Evolutionary conservation across 2,113 vertebrate species (phyloP).

Genomic region (Oxyura jamaicensis): DNA sequence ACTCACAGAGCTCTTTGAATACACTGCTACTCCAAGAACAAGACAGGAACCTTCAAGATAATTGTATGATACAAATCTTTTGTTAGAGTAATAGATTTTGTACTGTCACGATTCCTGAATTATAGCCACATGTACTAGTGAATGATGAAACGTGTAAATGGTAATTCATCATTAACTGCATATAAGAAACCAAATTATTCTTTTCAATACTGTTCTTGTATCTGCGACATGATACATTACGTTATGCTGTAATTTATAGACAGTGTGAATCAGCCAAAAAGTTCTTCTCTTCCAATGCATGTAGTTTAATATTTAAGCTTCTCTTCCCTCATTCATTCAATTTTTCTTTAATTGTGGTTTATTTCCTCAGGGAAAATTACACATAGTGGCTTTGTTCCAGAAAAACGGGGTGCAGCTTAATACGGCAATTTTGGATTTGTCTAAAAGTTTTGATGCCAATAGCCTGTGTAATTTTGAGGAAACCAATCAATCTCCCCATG

Average conservation of each 20-base stretch:
- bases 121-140: conserved; percentile 60
- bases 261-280: conserved; percentile 41
- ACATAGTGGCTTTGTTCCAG: conserved; percentile 43
- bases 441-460: conserved; percentile 44
- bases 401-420: conserved; percentile 50
- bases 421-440: conserved; percentile 34
- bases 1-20: conserved; percentile 49
- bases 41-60: conserved; percentile 68
- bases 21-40: conserved; percentile 46
- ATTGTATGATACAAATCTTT: conserved; percentile 71
- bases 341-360: conserved; percentile 60
- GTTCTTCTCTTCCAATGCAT: conserved; percentile 42
- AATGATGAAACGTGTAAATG: conserved; percentile 70
- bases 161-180: conserved; percentile 69
- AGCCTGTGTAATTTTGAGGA: conserved; percentile 43
- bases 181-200: conserved; percentile 66
- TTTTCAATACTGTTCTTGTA: conserved; percentile 55
- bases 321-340: conserved; percentile 40
- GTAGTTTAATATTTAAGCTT: conserved; percentile 56
- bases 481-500: conserved; percentile 2
- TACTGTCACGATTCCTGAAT: conserved; percentile 64
- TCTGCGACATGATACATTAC: conserved; percentile 63
- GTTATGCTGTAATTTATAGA: conserved; percentile 53
- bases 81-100: conserved; percentile 66
- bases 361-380: conserved; percentile 45